A percentile compares a stretch with the other conserved stretches of the same genome.
Evolutionary conservation across 1,140 invertebrate genomes (phyloP).

Genomic region (Bicyclus anynana): DNA sequence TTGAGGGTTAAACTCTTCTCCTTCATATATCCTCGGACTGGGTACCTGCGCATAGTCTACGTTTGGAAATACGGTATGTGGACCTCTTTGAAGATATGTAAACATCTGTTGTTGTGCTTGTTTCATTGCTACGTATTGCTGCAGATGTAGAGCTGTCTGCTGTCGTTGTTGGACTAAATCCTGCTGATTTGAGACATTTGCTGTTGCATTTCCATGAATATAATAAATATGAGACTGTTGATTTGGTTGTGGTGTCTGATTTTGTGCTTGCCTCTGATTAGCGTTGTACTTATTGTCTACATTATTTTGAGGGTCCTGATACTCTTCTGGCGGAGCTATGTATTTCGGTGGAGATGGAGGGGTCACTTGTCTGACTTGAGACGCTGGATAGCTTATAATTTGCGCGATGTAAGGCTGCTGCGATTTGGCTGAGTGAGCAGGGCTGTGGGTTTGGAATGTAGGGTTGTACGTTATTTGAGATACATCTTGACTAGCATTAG

Average conservation of each 20-base stretch:
- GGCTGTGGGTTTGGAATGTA: conserved; percentile 76
- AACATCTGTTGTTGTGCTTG: conserved; percentile 76
- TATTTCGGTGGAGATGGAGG: conserved; percentile 66
- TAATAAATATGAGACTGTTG: conserved; percentile 70
- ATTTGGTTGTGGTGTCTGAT: conserved; percentile 43
- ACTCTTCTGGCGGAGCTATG: conserved; percentile 69
- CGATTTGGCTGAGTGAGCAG: conserved; percentile 60
- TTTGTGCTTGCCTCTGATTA: conserved; percentile 37
- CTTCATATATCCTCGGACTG: conserved; percentile 51
- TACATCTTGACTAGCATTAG: conserved; percentile 50
- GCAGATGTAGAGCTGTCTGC: conserved; percentile 70
- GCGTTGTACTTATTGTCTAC: conserved; percentile 52
- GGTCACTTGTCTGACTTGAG: conserved; percentile 56
- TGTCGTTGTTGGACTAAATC: conserved; percentile 68
- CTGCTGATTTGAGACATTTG: conserved; percentile 32
- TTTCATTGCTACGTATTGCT: conserved; percentile 76
- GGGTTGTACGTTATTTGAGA: conserved; percentile 75
- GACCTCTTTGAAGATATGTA: conserved; percentile 61
- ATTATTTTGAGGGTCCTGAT: conserved; percentile 65
- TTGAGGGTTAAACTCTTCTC: conserved; percentile 48
- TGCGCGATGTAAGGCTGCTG: conserved; percentile 74
- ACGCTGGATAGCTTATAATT: conserved; percentile 71
- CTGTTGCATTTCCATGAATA: conserved; percentile 55
- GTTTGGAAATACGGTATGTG: conserved; percentile 60
- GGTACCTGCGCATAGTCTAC: conserved; percentile 51